Evolutionary conservation across 2,797 vertebrate genomes (phyloP).

Genomic region (Monodelphis domestica): DNA sequence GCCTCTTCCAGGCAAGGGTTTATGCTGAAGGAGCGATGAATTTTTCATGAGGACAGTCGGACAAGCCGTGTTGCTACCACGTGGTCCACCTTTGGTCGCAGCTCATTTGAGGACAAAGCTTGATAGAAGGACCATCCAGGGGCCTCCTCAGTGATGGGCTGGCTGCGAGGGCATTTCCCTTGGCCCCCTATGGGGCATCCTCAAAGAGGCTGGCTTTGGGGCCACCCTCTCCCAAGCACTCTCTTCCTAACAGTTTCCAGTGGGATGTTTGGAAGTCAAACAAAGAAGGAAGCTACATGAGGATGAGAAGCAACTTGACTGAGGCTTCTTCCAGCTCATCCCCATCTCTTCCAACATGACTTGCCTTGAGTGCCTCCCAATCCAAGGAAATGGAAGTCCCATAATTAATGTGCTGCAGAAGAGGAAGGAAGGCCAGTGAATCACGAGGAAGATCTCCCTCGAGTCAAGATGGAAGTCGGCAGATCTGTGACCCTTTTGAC

Average conservation of each 20-base stretch:
- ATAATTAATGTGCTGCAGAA: not conserved
- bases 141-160: not conserved
- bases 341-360: not conserved
- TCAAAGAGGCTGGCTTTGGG: slow-evolving; percentile 18
- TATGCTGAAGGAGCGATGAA: slow-evolving; percentile 11
- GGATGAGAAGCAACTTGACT: not conserved
- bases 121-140: not conserved
- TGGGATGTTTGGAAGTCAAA: not conserved
- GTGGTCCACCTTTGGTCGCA: not conserved
- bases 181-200: not conserved
- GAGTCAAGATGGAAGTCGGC: no score
- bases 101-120: not conserved
- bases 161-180: slow-evolving; percentile 29
- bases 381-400: not conserved
- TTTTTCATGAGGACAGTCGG: slow-evolving; percentile 10
- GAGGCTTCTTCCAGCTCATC: not conserved
- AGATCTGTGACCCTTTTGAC: no score
- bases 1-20: slow-evolving; percentile 56
- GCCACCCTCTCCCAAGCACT: not conserved
- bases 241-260: not conserved
- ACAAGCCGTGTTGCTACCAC: not conserved
- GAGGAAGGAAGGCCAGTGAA: not conserved
- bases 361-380: not conserved
- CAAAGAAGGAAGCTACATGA: not conserved
- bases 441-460: no score